Percentiles rank a stretch among this genome's conserved stretches.
These are phyloP conservation scores for Poecile atricapillus DNA, from an alignment of 2,113 vertebrate species.

Conservation along the genomic window DNA sequence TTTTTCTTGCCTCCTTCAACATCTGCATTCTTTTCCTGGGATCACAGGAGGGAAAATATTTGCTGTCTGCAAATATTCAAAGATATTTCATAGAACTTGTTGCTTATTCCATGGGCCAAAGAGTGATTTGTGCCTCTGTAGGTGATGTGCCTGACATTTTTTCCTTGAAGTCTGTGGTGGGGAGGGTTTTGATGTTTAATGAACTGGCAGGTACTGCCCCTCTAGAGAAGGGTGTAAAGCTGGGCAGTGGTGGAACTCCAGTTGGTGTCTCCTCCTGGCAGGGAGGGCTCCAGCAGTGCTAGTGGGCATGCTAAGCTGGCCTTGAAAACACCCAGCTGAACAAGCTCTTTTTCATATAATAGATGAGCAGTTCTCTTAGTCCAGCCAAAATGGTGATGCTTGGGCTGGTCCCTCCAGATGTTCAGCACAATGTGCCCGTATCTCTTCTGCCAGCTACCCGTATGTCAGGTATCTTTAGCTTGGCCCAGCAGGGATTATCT, in stretches of 20 bases:
- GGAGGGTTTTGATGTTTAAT: background rate
- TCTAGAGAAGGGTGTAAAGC: background rate
- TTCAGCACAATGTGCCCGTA: background rate
- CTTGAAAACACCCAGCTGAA: background rate
- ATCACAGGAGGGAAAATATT: background rate
- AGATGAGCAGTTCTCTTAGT: background rate
- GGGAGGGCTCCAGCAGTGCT: background rate
- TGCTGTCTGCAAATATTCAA: background rate
- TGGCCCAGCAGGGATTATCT: background rate
- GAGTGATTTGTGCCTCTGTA: background rate
- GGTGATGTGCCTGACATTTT: background rate
- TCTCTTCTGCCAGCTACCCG: background rate
- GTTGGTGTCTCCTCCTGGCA: background rate
- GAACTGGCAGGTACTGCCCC: background rate
- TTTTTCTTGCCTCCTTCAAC: background rate
- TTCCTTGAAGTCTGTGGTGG: background rate
- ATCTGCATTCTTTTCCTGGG: background rate
- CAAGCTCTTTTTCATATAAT: background rate
- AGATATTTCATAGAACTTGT: background rate
- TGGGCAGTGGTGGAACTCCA: background rate
- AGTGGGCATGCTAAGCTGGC: background rate
- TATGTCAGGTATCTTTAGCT: background rate
- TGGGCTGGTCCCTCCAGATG: slow-evolving; percentile 17
- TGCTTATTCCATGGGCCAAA: background rate
- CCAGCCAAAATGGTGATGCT: slow-evolving; percentile 10